Evolutionary conservation across 2,888 invertebrate genomes (phyloP).

Genomic region (Esperia sulphurella): DNA sequence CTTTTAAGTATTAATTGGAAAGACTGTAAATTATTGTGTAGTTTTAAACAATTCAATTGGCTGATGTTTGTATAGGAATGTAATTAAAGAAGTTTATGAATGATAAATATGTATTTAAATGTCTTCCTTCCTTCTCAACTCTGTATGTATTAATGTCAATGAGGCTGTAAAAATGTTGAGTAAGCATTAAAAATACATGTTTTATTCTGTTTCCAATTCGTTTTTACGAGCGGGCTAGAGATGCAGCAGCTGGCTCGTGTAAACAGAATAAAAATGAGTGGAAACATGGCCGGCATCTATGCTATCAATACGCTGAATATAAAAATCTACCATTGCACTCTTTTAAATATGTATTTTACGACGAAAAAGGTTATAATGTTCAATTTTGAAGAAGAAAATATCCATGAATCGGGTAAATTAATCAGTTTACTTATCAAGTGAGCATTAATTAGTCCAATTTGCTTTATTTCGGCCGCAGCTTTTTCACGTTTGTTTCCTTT

Average conservation of each 20-base stretch:
- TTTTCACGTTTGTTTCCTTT: slow-evolving; percentile 6
- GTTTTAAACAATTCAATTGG: slow-evolving; percentile 55
- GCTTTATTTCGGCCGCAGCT: slow-evolving; percentile 1
- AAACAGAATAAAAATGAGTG: slow-evolving; percentile 66
- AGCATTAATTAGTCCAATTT: slow-evolving; percentile 10
- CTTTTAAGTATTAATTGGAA: slow-evolving; percentile 75
- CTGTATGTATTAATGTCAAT: slow-evolving; percentile 23
- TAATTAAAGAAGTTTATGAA: slow-evolving; percentile 75
- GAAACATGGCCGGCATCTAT: slow-evolving; percentile 42
- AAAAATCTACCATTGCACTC: slow-evolving; percentile 26
- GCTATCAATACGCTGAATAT: slow-evolving; percentile 36
- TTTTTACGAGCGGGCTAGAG: slow-evolving; percentile 60
- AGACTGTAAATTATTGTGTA: slow-evolving; percentile 78
- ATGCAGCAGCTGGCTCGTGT: slow-evolving; percentile 60
- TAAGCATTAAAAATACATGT: slow-evolving; percentile 49
- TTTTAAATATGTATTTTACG: slow-evolving; percentile 39
- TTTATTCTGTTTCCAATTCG: slow-evolving; percentile 62
- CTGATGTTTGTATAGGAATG: slow-evolving; percentile 75
- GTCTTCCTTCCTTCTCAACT: slow-evolving; percentile 18
- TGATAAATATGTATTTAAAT: slow-evolving; percentile 32
- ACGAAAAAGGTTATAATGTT: slow-evolving; percentile 9
- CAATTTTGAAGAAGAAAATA: neutral
- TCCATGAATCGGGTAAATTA: neutral
- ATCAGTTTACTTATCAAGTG: slow-evolving; percentile 13
- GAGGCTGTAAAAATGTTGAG: slow-evolving; percentile 37